Evolutionary conservation across 2,113 vertebrate species (phyloP).

Genomic region (Fukomys damarensis): DNA sequence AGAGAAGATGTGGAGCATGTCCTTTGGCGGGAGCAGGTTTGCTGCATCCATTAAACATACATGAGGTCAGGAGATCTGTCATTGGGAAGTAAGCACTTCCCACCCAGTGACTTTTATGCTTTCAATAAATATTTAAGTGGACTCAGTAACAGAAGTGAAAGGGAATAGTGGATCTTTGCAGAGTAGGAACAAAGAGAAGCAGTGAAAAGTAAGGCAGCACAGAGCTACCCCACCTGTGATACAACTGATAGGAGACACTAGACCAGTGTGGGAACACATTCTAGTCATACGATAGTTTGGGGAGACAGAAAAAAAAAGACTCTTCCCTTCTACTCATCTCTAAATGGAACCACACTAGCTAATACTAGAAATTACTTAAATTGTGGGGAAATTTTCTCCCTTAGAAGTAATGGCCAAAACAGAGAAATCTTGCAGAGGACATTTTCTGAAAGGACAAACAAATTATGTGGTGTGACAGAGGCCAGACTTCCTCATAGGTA

Average conservation of each 20-base stretch:
- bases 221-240: neutral
- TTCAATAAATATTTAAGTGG: constrained; percentile 14
- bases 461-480: neutral
- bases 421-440: neutral
- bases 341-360: neutral
- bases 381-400: neutral
- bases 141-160: neutral
- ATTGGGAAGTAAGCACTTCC: neutral
- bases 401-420: neutral
- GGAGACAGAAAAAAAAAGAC: neutral
- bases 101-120: neutral
- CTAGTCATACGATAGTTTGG: neutral
- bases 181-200: neutral
- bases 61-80: neutral
- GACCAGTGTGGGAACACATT: neutral
- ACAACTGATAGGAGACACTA: neutral
- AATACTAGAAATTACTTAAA: constrained; percentile 1
- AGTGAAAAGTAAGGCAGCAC: neutral
- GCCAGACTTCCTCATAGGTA: neutral
- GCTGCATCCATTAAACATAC: neutral
- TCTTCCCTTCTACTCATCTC: neutral
- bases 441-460: neutral
- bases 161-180: neutral
- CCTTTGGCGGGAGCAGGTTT: neutral
- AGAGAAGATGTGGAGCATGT: neutral